A percentile compares a stretch with the other conserved stretches of the same genome.
Conservation (phyloP, 2,113 vertebrate species). For the Vombatus ursinus region DNA sequence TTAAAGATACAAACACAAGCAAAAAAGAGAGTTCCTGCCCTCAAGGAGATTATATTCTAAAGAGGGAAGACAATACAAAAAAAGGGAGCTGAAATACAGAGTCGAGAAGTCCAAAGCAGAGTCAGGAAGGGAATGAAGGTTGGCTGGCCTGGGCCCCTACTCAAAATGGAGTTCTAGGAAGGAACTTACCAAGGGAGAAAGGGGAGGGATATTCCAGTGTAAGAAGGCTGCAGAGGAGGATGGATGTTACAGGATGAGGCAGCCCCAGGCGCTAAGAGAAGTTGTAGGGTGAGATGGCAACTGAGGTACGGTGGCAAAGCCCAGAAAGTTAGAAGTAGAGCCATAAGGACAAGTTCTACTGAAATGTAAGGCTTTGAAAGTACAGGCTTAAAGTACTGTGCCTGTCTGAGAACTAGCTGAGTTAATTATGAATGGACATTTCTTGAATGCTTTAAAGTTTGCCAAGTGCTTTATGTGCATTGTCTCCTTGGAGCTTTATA, state of each 20-base stretch:
- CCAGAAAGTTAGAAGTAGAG: neutral
- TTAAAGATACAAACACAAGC: neutral
- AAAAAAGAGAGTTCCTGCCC: neutral
- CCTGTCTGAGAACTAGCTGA: neutral
- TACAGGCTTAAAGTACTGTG: neutral
- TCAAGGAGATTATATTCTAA: neutral
- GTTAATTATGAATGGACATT: neutral
- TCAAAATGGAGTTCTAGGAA: neutral
- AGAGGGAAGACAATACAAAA: neutral
- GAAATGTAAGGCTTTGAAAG: neutral
- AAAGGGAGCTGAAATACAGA: neutral
- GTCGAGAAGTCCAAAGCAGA: neutral
- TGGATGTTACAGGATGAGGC: neutral
- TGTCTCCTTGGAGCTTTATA: neutral
- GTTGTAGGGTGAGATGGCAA: neutral
- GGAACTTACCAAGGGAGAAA: neutral
- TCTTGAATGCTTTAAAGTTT: neutral
- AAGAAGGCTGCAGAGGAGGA: neutral
- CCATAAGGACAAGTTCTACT: neutral
- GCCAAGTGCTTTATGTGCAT: neutral
- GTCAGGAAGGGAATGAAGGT: neutral
- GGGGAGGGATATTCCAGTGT: neutral
- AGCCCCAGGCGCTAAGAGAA: neutral
- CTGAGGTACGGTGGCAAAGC: neutral
- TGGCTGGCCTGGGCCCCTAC: neutral